Conservation (phyloP, 1,140 invertebrate genomes). For the Drosophila orena region DNA sequence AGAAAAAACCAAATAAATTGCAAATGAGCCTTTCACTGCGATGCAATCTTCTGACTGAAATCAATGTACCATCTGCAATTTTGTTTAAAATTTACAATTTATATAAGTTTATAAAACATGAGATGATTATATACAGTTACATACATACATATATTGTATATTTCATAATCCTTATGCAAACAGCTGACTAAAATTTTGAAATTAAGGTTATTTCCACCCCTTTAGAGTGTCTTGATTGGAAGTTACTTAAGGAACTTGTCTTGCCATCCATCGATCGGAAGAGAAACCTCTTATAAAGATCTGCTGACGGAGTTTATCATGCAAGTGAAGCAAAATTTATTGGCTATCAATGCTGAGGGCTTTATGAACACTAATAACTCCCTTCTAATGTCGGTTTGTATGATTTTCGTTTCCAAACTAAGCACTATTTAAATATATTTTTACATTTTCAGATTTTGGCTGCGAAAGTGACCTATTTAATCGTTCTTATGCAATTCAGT, state of each 20-base stretch:
- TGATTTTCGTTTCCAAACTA: background rate
- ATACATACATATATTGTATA: background rate
- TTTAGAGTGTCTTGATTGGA: conserved; percentile 53
- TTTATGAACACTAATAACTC: conserved; percentile 68
- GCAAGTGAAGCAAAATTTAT: conserved; percentile 67
- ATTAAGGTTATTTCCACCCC: background rate
- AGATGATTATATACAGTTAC: too few relatives aligned
- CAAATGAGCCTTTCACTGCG: too few relatives aligned
- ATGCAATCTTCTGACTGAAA: too few relatives aligned
- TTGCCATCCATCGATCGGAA: conserved; percentile 14
- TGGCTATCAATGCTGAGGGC: conserved; percentile 60
- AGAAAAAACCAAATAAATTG: too few relatives aligned
- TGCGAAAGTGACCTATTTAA: conserved; percentile 67
- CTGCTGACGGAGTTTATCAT: conserved; percentile 56
- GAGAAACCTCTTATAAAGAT: conserved; percentile 42
- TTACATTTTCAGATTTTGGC: conserved; percentile 57
- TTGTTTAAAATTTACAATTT: too few relatives aligned
- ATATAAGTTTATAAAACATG: too few relatives aligned
- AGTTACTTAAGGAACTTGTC: conserved; percentile 53
- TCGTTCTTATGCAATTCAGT: conserved; percentile 70
- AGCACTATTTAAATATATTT: background rate
- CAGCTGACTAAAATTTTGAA: too few relatives aligned
- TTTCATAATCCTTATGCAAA: background rate
- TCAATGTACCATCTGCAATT: too few relatives aligned
- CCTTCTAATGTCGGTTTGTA: conserved; percentile 65